Percentiles rank a stretch among this genome's conserved stretches.
Evolutionary conservation across 23 tunicate species (phyloP).

Genomic region (Halocynthia aurantium): DNA sequence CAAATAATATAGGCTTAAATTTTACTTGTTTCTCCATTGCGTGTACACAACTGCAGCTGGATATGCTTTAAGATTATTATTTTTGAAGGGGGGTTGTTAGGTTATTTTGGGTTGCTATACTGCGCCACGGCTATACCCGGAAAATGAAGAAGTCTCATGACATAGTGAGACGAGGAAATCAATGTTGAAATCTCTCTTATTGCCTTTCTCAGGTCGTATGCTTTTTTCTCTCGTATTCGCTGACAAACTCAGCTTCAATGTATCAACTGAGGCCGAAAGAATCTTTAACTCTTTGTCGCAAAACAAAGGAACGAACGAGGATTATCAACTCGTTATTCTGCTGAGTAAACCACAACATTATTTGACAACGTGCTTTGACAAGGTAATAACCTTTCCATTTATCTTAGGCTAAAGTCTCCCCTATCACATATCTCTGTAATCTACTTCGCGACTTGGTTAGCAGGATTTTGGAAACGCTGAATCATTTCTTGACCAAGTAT

Average conservation of each 20-base stretch:
- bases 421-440: not conserved
- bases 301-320: constrained; percentile 5
- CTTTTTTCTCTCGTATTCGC: constrained; percentile 55
- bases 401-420: not conserved
- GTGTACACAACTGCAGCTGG: no score
- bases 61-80: no score
- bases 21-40: no score
- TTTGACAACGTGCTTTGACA: constrained; percentile 53
- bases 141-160: no score
- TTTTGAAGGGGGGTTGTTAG: no score
- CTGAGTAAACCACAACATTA: constrained; percentile 48
- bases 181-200: not conserved
- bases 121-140: no score
- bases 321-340: constrained; percentile 41
- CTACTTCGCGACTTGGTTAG: no score
- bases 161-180: not conserved
- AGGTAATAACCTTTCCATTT: constrained; percentile 16
- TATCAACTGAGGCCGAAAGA: constrained; percentile 47
- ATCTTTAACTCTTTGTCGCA: constrained; percentile 37
- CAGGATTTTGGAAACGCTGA: no score
- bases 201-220: constrained; percentile 12
- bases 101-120: no score
- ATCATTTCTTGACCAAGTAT: no score
- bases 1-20: no score
- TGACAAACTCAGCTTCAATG: constrained; percentile 45